These are phyloP conservation scores for Sander lucioperca DNA, from an alignment of 2,113 vertebrate genomes.

Conservation along the genomic window DNA sequence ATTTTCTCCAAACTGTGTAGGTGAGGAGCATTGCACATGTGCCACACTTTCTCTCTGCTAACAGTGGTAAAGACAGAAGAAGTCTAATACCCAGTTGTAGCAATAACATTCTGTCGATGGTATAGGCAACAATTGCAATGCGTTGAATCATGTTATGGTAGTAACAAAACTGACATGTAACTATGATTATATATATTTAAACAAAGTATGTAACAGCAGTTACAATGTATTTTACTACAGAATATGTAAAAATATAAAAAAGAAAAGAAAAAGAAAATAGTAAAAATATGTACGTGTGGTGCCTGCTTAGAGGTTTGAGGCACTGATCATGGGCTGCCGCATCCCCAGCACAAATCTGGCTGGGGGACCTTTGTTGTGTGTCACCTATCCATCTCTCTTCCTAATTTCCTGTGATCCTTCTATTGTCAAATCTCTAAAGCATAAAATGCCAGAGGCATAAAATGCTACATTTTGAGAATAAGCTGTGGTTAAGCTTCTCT, in stretches of 20 bases:
- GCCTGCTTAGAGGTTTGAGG: not conserved
- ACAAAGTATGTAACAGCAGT: too few relatives aligned
- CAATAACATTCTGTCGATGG: not conserved
- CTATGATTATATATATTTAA: too few relatives aligned
- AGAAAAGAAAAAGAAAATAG: not conserved
- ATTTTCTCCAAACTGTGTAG: conserved; percentile 1
- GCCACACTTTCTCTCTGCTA: not conserved
- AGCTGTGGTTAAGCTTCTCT: not conserved
- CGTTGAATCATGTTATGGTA: not conserved
- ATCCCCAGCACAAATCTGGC: not conserved
- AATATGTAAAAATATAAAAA: not conserved
- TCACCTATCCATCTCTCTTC: not conserved
- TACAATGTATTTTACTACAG: too few relatives aligned
- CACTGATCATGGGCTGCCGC: too few relatives aligned
- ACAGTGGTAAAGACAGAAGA: not conserved
- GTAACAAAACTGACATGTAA: not conserved
- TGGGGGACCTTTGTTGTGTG: not conserved
- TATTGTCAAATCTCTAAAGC: not conserved
- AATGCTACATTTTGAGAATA: not conserved
- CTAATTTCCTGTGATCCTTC: not conserved
- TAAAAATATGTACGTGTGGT: not conserved
- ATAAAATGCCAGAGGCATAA: not conserved
- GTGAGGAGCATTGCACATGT: not conserved
- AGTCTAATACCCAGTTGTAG: not conserved
- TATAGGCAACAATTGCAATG: not conserved